Conservation (phyloP, 1,140 invertebrate species). For the Saccostrea cuccullata region DNA sequence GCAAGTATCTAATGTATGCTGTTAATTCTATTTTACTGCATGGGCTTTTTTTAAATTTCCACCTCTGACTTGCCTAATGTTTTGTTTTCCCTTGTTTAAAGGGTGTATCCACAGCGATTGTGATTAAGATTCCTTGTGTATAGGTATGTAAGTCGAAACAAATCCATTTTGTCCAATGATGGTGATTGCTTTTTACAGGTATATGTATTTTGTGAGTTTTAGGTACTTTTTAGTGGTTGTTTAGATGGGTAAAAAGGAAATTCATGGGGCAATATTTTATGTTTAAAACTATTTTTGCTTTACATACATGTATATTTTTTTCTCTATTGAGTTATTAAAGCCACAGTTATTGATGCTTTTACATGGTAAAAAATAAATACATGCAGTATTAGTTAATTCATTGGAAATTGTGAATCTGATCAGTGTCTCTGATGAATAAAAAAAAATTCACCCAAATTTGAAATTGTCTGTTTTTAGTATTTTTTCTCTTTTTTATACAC, state of each 20-base stretch:
- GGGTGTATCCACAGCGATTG: not conserved
- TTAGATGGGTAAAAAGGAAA: not conserved
- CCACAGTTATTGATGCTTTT: not conserved
- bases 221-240: not conserved
- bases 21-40: not conserved
- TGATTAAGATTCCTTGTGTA: not conserved
- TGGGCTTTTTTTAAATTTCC: constrained; percentile 1
- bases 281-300: not conserved
- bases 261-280: constrained; percentile 2
- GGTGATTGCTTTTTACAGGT: not conserved
- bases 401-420: not conserved
- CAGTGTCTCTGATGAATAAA: not conserved
- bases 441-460: not conserved
- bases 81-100: not conserved
- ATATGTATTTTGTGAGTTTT: not conserved
- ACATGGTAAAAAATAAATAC: not conserved
- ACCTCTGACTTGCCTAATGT: not conserved
- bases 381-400: not conserved
- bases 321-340: not conserved
- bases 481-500: too few relatives aligned
- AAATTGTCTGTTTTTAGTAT: too few relatives aligned
- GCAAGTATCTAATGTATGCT: not conserved
- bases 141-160: not conserved
- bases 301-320: not conserved
- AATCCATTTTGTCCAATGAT: not conserved